phyloP scores from a whole-genome alignment of 2,113 vertebrate species.

The Lichenostomus cassidix region DNA sequence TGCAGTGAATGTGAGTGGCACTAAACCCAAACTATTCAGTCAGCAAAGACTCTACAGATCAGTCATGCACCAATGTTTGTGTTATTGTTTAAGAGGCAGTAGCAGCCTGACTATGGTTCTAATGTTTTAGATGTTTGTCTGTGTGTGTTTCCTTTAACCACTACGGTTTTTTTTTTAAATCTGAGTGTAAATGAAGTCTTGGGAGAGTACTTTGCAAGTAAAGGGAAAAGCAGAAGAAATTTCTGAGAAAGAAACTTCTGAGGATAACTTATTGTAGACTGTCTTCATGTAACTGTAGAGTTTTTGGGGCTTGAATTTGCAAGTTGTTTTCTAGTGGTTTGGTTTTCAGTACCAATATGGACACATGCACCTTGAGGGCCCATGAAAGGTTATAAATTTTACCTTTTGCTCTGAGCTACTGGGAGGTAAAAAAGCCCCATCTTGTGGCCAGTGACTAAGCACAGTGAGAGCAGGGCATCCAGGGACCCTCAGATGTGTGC shows the following conservation, averaged over 20 bases:
- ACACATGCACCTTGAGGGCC: too few species aligned
- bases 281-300: neutral
- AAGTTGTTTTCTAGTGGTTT: too few species aligned
- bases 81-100: neutral
- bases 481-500: neutral
- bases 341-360: too few species aligned
- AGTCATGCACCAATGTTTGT: rapidly evolving
- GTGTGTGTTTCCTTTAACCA: neutral
- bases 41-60: neutral
- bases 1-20: neutral
- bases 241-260: neutral
- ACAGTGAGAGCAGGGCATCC: neutral
- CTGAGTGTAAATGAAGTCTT: neutral
- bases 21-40: neutral
- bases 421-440: neutral
- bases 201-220: neutral
- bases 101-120: neutral
- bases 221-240: neutral
- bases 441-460: neutral
- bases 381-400: too few species aligned
- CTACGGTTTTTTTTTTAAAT: neutral
- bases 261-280: neutral
- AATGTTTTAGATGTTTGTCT: neutral
- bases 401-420: neutral
- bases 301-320: neutral